These are phyloP conservation scores for Phyllostomus hastatus DNA, from an alignment of 2,113 vertebrate genomes.

Conservation along the genomic window DNA sequence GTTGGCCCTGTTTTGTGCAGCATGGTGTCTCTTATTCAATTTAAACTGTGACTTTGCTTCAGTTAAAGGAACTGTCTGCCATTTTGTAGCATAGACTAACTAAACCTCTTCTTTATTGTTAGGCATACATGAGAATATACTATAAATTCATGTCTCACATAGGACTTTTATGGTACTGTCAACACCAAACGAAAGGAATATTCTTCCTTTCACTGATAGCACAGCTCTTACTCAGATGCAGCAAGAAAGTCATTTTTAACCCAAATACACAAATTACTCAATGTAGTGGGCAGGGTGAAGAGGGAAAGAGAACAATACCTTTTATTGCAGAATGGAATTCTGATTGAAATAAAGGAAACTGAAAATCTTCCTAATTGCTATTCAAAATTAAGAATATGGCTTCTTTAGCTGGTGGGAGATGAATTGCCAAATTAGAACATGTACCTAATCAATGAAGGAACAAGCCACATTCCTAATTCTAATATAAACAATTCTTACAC, in stretches of 20 bases:
- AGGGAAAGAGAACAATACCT: not conserved
- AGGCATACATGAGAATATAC: not conserved
- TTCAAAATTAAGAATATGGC: not conserved
- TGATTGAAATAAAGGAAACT: not conserved
- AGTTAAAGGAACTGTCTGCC: not conserved
- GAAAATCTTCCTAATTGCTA: not conserved
- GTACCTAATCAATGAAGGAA: not conserved
- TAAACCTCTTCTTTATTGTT: not conserved
- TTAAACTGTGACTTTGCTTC: not conserved
- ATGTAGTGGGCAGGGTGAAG: not conserved
- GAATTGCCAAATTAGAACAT: not conserved
- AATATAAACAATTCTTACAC: not conserved
- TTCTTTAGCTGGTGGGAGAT: not conserved
- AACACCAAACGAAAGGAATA: not conserved
- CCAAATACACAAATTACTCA: not conserved
- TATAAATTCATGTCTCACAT: not conserved
- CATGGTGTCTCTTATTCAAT: not conserved
- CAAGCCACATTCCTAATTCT: not conserved
- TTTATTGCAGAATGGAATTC: not conserved
- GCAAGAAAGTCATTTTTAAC: not conserved
- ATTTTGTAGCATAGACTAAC: not conserved
- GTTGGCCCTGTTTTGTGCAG: too few relatives aligned
- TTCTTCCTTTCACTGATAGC: not conserved
- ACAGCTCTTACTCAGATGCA: not conserved
- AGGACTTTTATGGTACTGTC: not conserved